Conservation (phyloP, 2,797 vertebrate genomes). For the Manis javanica region DNA sequence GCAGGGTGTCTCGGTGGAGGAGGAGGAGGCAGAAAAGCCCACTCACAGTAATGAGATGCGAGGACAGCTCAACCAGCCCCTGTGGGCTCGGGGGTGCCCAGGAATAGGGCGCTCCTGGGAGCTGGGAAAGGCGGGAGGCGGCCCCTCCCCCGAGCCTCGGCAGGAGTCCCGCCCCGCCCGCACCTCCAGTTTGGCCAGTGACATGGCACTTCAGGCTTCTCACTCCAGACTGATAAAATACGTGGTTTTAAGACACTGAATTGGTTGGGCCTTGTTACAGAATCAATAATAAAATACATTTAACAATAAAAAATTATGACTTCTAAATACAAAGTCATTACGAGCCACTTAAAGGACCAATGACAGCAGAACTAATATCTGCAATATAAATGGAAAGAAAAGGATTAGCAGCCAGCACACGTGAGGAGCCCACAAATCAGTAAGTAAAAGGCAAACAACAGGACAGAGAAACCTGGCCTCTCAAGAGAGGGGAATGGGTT, state of each 20-base stretch:
- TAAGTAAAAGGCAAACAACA: not conserved
- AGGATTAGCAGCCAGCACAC: not conserved
- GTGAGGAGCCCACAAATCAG: not conserved
- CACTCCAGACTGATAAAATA: not conserved
- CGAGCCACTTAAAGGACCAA: not conserved
- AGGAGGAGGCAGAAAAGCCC: no score
- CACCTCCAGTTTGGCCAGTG: not conserved
- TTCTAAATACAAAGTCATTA: not conserved
- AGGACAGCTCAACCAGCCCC: not conserved
- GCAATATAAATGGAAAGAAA: not conserved
- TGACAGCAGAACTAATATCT: not conserved
- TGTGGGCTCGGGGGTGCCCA: not conserved
- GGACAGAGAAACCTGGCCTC: not conserved
- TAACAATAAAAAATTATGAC: not conserved
- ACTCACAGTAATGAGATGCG: not conserved
- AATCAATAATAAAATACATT: not conserved
- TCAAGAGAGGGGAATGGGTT: not conserved
- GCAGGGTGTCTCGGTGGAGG: not conserved
- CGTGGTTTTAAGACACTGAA: not conserved
- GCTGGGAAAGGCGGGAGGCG: not conserved
- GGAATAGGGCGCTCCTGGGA: not conserved
- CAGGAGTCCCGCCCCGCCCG: not conserved
- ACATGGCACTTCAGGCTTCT: not conserved
- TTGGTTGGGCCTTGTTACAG: not conserved
- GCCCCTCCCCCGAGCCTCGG: not conserved